Evolutionary conservation across 2,797 vertebrate species (phyloP), one percentile per base, ranked within the genome.

Genomic region (Mormyrus hasselquistii): DNA sequence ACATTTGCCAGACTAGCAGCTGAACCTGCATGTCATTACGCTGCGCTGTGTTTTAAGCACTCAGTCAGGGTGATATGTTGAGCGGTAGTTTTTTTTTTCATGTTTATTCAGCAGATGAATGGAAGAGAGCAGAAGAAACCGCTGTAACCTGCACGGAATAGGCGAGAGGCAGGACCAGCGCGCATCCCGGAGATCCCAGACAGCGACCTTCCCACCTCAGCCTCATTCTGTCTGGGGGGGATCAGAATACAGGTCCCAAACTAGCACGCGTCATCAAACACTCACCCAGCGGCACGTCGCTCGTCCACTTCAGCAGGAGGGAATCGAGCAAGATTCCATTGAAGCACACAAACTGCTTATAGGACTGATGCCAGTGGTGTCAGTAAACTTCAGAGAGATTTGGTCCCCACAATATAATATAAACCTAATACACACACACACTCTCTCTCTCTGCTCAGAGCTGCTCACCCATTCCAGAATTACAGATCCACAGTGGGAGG

Each of bases 171-270:
- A 0, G 19, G 55, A 6, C n/a, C 5, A 3, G 57, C 57, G 57
- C 2, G n/a, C 5, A 2, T 34, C 29, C 29, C 29, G 29, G 29
- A 34, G 29, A 34, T 34, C 29, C 6, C 4, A 57, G 55, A 57
- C 16, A 57, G 55, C 55, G 2, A 7, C 19, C 57, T 22, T 8
- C 57, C 0, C 14, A 22, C n/a, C 57, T 22, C 57, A 59, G n/a
- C 7, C 57, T 59, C 57, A 1, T 22, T 0, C 14, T 22, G 6
- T 59, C 8, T 9, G 1, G 91, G 92, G 91, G 92, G 92, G 95
- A 97, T 95, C 94, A 93, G 95, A 96, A 96, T 95, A 95, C 92
- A 90, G 92, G 38, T 92, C 92, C 91, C 93, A 90, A 92, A 90
- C 91, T 92, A 19, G 92, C 92, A 84, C 92, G 2, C 47, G 1